Conservation (phyloP, 2,113 vertebrate species). For the Pangasianodon gigas region DNA sequence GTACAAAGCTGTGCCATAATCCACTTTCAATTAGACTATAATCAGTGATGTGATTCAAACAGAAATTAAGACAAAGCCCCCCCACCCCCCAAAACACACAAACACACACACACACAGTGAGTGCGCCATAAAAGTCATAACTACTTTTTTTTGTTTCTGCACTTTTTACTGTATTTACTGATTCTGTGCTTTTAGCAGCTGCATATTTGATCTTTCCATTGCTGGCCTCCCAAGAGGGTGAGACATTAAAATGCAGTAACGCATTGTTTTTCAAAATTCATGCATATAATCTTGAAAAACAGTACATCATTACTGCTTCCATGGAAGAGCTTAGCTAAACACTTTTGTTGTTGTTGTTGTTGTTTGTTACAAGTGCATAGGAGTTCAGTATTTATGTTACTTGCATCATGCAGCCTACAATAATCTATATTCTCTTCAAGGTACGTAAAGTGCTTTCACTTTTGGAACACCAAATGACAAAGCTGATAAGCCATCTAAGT, state of each 20-base stretch:
- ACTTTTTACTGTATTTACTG: neutral
- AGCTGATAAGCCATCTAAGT: neutral
- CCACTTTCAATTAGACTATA: slow-evolving; percentile 14
- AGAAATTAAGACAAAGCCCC: neutral
- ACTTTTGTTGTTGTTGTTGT: neutral
- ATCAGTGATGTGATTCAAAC: slow-evolving; percentile 5
- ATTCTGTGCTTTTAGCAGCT: neutral
- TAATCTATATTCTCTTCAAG: neutral
- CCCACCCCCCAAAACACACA: neutral
- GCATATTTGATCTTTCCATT: neutral
- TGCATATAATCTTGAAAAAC: neutral
- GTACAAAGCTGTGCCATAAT: neutral
- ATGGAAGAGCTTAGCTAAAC: neutral
- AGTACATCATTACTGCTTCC: neutral
- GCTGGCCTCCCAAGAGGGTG: neutral
- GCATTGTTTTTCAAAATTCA: neutral
- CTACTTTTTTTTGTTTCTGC: neutral
- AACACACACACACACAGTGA: neutral
- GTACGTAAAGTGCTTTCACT: neutral
- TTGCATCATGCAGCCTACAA: neutral
- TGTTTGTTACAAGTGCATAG: neutral
- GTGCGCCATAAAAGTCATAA: neutral
- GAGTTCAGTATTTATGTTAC: neutral
- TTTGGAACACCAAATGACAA: neutral
- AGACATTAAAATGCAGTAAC: neutral